Base-by-base conservation (phyloP, 2,888 invertebrate genomes). In the Stramonita haemastoma region DNA sequence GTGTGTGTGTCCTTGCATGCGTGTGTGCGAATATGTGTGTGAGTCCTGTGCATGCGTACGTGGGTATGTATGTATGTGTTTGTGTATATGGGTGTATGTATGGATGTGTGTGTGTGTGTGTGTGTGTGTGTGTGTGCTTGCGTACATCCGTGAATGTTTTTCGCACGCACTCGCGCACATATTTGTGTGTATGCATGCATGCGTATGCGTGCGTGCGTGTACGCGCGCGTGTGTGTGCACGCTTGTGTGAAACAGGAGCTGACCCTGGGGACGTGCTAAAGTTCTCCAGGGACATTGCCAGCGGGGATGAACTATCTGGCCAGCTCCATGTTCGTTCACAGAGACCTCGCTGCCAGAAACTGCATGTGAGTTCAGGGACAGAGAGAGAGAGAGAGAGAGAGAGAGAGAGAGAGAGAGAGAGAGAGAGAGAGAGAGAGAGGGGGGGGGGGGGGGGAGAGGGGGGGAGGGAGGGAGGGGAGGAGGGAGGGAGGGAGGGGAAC, bases 301-400 rank as follows among this genome's bases (percentile, higher is more conserved):
- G 84, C 22, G 91, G n/a, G 91, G 19, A 91, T 91, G 91, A 90
- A 89, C 29, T 91, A 91, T 81, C 85, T 91, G 70, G 89, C 90
- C 66, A 29, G 89, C 22, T 89, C 89, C 79, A 90, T 90, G 88
- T 91, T 91, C 70, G 91, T 91, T 1, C 91, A 91, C 88, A 84
- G 91, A 83, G 91, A 91, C 70, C 90, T 91, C 46, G 91, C 91
- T 0, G 91, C 91, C 60, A 90, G 91, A n/a, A 91, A 91, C 87
- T 91, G 91, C 90, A 91, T 91, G 91, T 91, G 87, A 87, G 91
- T 86, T 2, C 22, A 29, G 73, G n/a, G 73, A 29, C 1, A 29
- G 73, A 26, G 29, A 13, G 73, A 29, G 73, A 77, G 29, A 11
- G 26, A 26, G 29, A n/a, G 26, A 26, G 26, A 13, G 66, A 22